These are phyloP conservation scores for Monochamus alternatus DNA, from an alignment of 2,888 invertebrate species.

Conservation along the genomic window DNA sequence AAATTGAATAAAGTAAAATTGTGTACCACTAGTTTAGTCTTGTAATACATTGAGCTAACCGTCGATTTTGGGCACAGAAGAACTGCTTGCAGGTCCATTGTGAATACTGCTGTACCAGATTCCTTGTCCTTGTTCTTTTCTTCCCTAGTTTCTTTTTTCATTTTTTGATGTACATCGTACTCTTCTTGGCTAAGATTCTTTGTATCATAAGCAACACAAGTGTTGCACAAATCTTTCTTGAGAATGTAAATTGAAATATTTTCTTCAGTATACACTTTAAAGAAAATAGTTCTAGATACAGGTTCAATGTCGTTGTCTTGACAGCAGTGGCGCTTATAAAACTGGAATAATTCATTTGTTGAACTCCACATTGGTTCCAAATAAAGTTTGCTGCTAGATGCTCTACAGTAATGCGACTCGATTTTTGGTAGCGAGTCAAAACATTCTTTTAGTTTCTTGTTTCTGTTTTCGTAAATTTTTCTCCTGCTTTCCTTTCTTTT, in stretches of 20 bases:
- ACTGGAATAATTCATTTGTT: background rate
- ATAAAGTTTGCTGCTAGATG: too few species aligned
- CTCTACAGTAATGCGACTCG: too few species aligned
- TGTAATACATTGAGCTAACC: conserved; percentile 2
- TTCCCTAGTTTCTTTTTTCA: conserved; percentile 30
- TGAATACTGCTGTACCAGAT: background rate
- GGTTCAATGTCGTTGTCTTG: background rate
- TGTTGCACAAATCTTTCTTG: conserved; percentile 28
- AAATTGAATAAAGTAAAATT: conserved; percentile 29
- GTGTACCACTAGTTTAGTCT: conserved; percentile 5
- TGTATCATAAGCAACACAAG: conserved; percentile 25
- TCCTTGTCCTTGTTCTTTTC: conserved; percentile 34
- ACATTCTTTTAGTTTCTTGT: too few species aligned
- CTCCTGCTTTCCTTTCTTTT: too few species aligned
- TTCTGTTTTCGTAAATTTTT: too few species aligned
- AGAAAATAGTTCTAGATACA: background rate
- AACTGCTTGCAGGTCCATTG: conserved; percentile 36
- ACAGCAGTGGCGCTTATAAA: background rate
- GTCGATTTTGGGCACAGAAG: conserved; percentile 29
- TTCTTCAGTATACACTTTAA: background rate
- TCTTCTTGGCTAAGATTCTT: conserved; percentile 25
- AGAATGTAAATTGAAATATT: conserved; percentile 24
- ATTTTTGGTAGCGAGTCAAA: too few species aligned
- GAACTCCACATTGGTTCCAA: background rate
- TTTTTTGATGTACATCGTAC: conserved; percentile 23